Evolutionary conservation across 2,888 invertebrate genomes (phyloP), one percentile per base, ranked within the genome.

Genomic region (Cephus spinipes): DNA sequence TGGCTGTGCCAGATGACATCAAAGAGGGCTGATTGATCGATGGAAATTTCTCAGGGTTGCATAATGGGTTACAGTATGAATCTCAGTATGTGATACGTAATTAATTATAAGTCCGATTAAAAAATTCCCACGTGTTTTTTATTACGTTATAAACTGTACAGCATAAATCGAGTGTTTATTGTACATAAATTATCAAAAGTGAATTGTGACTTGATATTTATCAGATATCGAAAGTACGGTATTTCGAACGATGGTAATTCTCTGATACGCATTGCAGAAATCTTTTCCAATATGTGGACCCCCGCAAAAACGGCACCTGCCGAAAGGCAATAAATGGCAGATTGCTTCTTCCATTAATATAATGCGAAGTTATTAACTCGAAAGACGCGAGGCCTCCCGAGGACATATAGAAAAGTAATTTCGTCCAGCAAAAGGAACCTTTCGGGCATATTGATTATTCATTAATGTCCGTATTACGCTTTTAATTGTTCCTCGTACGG

Each of bases 361-460:
- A 83, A 83, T 83, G 82, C 84, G 81, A 87, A 85, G 87, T 88
- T 89, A 90, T 89, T 89, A 89, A 88, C 86, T 84, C 84, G 83
- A 80, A 83, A 82, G 87, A 88, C 87, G 87, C 84, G 81, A 79
- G 83, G 87, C 84, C 85, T 86, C 87, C 87, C 83, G 85, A 83
- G 88, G 87, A 86, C 82, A 86, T 85, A 81, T 79, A 73, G 73
- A 69, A 73, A 77, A 80, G 73, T 82, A 82, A 85, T 84, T 81
- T 82, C 77, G 79, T 73, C 69, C 78, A 75, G 73, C 79, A 71
- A 68, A 68, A 77, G 81, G 69, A 78, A 81, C 81, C 79, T 81
- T 73, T 71, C 74, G 78, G 80, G 79, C 73, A 80, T 83, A 84
- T 84, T 86, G 83, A 85, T 87, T 88, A 89, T 88, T 89, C 87